Evolutionary conservation across 2,888 invertebrate species (phyloP).

Genomic region (Mechanitis mazaeus): DNA sequence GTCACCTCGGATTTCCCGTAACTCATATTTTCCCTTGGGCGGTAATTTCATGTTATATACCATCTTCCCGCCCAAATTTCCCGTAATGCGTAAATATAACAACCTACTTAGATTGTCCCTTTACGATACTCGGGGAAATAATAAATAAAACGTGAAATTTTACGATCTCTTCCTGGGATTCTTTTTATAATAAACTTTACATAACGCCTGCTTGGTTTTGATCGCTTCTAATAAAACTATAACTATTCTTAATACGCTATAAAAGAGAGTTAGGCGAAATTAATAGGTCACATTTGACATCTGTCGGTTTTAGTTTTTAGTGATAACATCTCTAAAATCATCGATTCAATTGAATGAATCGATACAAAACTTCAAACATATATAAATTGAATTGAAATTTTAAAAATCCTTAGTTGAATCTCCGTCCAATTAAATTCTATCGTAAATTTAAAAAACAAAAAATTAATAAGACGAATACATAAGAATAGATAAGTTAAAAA

Average conservation of each 20-base stretch:
- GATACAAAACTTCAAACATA: no score
- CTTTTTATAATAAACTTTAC: constrained; percentile 3
- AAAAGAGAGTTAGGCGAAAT: no score
- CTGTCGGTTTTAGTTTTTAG: no score
- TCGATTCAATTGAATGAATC: no score
- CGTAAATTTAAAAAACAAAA: no score
- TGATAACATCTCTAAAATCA: no score
- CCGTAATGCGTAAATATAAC: constrained; percentile 16
- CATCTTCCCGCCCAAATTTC: constrained; percentile 18
- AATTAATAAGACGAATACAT: no score
- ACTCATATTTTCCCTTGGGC: constrained; percentile 23
- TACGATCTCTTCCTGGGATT: constrained; percentile 6
- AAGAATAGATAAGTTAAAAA: no score
- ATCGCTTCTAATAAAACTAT: not conserved
- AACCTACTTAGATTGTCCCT: constrained; percentile 15
- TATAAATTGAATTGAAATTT: no score
- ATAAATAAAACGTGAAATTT: constrained; percentile 12
- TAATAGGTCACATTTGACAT: no score
- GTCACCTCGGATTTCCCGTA: constrained; percentile 22
- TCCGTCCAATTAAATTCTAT: no score
- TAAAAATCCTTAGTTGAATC: no score
- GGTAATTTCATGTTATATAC: constrained; percentile 22
- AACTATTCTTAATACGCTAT: not conserved
- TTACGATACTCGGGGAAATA: constrained; percentile 10
- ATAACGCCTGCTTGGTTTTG: not conserved